Evolutionary conservation across 2,797 vertebrate species (phyloP), one percentile per base, ranked within the genome.

Genomic region (Sebastiscus albofasciatus): DNA sequence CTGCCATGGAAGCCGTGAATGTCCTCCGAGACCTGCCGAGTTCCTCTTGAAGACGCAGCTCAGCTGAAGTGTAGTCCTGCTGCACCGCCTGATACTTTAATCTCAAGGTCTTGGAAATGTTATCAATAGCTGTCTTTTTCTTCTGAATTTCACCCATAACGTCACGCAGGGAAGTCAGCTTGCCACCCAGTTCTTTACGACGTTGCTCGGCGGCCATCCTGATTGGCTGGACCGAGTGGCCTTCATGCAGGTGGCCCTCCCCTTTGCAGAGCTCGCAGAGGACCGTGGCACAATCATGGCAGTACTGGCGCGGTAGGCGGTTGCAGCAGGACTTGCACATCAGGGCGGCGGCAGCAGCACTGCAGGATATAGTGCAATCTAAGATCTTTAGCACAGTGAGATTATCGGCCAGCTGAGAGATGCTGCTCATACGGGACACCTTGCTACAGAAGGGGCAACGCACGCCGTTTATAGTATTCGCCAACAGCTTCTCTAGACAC

Each of bases 371-470:
- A 0, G 97, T 91, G 0, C 97, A 98, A 90, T 99, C 98, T 3
- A 99, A 96, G 90, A 99, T 98, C 95, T 99, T 99, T 77, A 99
- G 94, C 82, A 99, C 97, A 0, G 98, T 99, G 16, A 99, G 96
- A 89, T 99, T 99, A 93, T 99, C 98, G 0, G 97, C 96, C 90
- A 99, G 94, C 92, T 98, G 97, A 6, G 96, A 95, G 89, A 99
- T 94, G 85, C 94, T 97, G 68, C 96, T 97, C 94, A 98, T 97
- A 14, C 97, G 96, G 0, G 98, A 99, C 74, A 99, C 96, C 86
- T 97, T 98, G 94, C 97, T 99, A 91, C 98, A 99, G 67, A 99
- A 99, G 8, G 98, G 98, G 86, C 98, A 99, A 55, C 98, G 97
- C 52, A 99, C 98, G 0, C 98, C 98, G 0, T 99, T 99, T 87